phyloP scores from a whole-genome alignment of 1,140 invertebrate genomes.

The Teleogryllus occipitalis region DNA sequence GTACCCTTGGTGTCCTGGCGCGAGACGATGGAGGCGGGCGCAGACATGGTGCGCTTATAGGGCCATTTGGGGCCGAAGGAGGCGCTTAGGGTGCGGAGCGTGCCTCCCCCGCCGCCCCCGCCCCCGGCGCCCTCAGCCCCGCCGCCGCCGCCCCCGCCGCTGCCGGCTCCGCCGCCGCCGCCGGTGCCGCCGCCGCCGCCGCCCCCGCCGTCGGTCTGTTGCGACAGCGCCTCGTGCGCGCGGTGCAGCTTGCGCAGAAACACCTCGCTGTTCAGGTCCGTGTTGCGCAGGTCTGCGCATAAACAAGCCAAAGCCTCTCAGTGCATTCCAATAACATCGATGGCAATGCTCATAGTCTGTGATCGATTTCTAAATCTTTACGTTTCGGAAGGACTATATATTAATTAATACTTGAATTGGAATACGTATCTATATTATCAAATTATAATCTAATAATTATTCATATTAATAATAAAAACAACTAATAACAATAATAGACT shows the following conservation, averaged over 20 bases:
- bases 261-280: constrained; percentile 78
- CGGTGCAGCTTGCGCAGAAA: constrained; percentile 82
- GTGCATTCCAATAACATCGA: no score
- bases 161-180: constrained; percentile 64
- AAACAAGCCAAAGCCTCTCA: background rate
- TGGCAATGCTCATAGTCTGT: no score
- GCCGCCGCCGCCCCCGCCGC: constrained; percentile 52
- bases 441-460: no score
- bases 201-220: constrained; percentile 77
- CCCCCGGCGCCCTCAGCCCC: constrained; percentile 61
- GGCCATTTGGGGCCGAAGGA: constrained; percentile 91
- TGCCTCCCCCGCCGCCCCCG: constrained; percentile 37
- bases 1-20: constrained; percentile 56
- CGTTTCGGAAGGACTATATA: no score
- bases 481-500: no score
- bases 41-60: constrained; percentile 88
- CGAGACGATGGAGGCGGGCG: constrained; percentile 71
- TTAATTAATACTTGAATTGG: no score
- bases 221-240: constrained; percentile 78
- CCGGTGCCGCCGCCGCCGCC: constrained; percentile 31
- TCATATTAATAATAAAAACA: no score
- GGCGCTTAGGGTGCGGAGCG: constrained; percentile 73
- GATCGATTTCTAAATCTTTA: no score
- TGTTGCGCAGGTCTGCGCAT: constrained; percentile 72
- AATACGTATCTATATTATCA: no score